Percentiles rank a stretch among this genome's conserved stretches.
These are phyloP conservation scores for Cephalopterus ornatus DNA, from an alignment of 2,113 vertebrate species.

Conservation along the genomic window DNA sequence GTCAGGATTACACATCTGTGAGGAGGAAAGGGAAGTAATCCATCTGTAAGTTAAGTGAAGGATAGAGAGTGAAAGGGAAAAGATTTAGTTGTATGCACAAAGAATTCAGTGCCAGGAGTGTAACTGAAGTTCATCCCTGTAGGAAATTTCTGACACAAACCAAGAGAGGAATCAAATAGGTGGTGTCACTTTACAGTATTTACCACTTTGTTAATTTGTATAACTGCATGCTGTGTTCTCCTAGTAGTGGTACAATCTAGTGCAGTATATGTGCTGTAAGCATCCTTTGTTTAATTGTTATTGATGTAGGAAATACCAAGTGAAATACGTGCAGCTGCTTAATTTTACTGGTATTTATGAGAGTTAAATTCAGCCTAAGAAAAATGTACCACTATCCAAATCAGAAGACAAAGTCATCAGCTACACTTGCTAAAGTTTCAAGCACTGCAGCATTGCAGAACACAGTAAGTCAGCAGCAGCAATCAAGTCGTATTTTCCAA, in stretches of 20 bases:
- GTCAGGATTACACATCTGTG: not conserved
- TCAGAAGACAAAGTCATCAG: not conserved
- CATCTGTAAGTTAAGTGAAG: not conserved
- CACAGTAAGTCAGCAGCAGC: not conserved
- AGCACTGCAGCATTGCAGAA: not conserved
- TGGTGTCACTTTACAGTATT: not conserved
- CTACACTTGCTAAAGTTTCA: not conserved
- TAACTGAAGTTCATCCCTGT: not conserved
- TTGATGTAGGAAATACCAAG: not conserved
- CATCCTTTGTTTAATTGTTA: not conserved
- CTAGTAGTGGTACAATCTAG: not conserved
- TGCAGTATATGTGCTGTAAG: not conserved
- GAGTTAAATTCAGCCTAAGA: not conserved
- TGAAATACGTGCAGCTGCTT: not conserved
- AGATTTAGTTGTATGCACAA: not conserved
- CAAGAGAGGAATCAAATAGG: not conserved
- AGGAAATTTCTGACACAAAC: not conserved
- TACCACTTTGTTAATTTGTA: not conserved
- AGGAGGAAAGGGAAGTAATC: not conserved
- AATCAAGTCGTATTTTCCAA: slow-evolving; percentile 31
- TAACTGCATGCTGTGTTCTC: not conserved
- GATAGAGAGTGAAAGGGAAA: not conserved
- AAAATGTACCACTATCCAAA: not conserved
- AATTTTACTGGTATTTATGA: not conserved
- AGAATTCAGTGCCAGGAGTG: not conserved